Base-by-base conservation (phyloP, 2,113 vertebrate species). In the Melanerpes aurifrons region DNA sequence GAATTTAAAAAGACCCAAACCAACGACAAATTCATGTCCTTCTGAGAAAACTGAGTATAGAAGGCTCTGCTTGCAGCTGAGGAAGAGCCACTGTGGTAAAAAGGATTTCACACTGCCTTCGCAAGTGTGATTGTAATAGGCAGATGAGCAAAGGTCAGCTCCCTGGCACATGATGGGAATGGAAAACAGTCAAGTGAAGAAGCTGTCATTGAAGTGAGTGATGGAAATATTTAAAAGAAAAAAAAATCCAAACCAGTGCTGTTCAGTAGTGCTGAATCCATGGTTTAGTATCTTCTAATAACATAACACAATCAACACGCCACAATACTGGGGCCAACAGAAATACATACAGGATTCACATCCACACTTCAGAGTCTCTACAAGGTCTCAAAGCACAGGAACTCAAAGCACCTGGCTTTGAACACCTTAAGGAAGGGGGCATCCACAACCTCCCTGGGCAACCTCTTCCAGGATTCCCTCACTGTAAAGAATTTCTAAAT, bases 61-160 rank as follows among this genome's bases (percentile, higher is more conserved):
- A 45, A 74, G 37, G 31, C 40, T 75, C 17, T 81, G 66, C 26
- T 31, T 78, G 50, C 56, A 86, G 58, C 19, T 70, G 6, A 9
- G 31, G 31, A 87, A 53, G 9, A 74, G 25, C 54, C 32, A 17
- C 29, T 67, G 18, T 22, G 8, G 48, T 50, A 50, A 56, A 74
- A 80, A 80, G 14, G 16, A 37, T 20, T 86, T 89, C 43, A 15
- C 31, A 54, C 15, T 19, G 48, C 81, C 66, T 81, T 75, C 81
- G 45, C 20, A 78, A 87, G 24, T 59, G 54, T 72, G 70, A 62
- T 54, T 89, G 7, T 29, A 83, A 62, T 9, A 81, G 37, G 47
- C 68, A 86, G 92, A 90, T 96, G 94, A 95, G 56, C 53, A 83
- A 83, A 94, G 78, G 74, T 90, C 89, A 95, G 67, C 70, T 90